Conservation (phyloP, 2,797 vertebrate species). For the Taenioides sp. region DNA sequence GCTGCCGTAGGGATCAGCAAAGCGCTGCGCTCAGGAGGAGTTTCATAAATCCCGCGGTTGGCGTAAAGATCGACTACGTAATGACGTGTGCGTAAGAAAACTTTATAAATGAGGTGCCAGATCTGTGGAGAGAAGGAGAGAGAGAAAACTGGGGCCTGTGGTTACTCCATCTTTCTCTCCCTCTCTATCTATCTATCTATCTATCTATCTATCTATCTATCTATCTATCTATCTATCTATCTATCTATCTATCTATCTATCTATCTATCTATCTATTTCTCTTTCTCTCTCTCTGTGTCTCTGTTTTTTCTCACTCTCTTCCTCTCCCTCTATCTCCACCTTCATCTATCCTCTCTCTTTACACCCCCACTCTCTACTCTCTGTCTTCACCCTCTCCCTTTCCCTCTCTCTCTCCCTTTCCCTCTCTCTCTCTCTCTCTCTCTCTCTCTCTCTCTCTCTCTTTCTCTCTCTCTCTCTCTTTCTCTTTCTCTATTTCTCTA, state of each 20-base stretch:
- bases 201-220: background rate
- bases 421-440: slow-evolving; percentile 32
- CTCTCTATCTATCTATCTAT: background rate
- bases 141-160: background rate
- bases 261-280: background rate
- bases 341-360: background rate
- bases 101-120: too few species aligned
- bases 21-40: too few species aligned
- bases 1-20: too few species aligned
- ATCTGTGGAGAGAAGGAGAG: too few species aligned
- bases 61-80: too few species aligned
- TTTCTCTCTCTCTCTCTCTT: slow-evolving; percentile 22
- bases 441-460: slow-evolving; percentile 22
- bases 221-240: too few species aligned
- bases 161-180: background rate
- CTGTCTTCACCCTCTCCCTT: background rate
- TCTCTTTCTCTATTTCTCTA: slow-evolving; percentile 30
- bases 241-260: background rate
- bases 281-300: background rate
- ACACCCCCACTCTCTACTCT: background rate
- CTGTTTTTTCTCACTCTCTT: background rate
- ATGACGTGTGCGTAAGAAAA: too few species aligned
- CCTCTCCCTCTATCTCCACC: background rate
- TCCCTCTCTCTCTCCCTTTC: background rate
- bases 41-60: too few species aligned